A percentile compares a stretch with the other conserved stretches of the same genome.
These are phyloP conservation scores for Todus mexicanus DNA, from an alignment of 2,797 vertebrate genomes.

Conservation along the genomic window DNA sequence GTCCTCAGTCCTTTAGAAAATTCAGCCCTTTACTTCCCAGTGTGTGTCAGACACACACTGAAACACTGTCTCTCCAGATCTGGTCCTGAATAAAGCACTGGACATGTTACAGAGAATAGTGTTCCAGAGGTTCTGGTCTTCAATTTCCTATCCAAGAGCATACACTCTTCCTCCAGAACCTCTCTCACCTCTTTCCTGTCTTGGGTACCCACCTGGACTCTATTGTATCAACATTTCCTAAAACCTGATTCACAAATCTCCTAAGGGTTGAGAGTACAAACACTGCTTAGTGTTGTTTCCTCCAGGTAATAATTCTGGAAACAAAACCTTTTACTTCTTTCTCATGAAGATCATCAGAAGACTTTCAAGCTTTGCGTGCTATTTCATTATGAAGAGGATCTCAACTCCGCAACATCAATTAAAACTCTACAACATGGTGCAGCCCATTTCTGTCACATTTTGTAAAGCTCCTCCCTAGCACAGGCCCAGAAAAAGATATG, in stretches of 20 bases:
- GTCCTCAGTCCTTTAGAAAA: background rate
- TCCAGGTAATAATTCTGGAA: background rate
- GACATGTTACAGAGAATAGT: background rate
- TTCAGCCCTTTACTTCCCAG: background rate
- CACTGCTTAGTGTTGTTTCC: background rate
- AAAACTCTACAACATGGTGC: background rate
- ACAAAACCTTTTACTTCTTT: background rate
- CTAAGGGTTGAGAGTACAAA: background rate
- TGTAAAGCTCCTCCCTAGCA: background rate
- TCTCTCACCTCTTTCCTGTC: background rate
- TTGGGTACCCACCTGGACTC: background rate
- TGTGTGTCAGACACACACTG: background rate
- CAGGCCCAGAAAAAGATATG: background rate
- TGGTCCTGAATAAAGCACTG: background rate
- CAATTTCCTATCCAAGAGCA: background rate
- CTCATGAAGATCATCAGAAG: background rate
- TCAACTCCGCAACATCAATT: background rate
- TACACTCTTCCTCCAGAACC: background rate
- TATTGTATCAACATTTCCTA: background rate
- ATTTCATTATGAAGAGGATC: background rate
- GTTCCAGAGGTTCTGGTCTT: background rate
- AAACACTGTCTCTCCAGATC: background rate
- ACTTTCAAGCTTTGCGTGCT: background rate
- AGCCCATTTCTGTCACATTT: background rate
- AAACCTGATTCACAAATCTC: background rate